Base-by-base conservation (phyloP, 2,113 vertebrate species). In the Spermophilus dauricus region DNA sequence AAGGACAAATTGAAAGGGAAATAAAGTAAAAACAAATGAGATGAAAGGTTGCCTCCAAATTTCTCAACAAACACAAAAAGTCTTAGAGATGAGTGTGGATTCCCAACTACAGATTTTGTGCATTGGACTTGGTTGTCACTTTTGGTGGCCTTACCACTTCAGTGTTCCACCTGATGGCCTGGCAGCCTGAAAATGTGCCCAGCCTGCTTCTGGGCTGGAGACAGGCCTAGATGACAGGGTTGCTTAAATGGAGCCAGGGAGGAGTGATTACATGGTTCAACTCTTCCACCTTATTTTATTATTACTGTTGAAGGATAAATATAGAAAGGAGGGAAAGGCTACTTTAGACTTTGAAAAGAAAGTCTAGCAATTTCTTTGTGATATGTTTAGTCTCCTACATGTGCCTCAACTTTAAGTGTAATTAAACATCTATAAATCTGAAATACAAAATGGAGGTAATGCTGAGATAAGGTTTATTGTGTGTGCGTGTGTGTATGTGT, bases 381-480 rank as follows among this genome's bases (percentile, higher is more conserved):
- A 84, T 88, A 56, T 92, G 61, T 95, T 97, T 97, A 96, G 95
- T 95, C 91, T 89, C 80, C 81, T 91, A 63, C 34, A 34, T 96
- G 97, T 97, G 73, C 94, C 92, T 78, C 77, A 94, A 76, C 58
- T 97, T 96, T 91, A 94, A 82, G 75, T 83, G 83, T 77, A 97
- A 94, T 97, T 97, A 97, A 94, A 96, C 96, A 97, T 97, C 91
- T 91, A 81, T 95, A 97, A 97, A 94, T 84, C 89, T 93, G 77
- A 97, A 92, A 82, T 97, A 97, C 94, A 85, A 97, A 97, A 97
- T 97, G n/a, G 30, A 91, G 30, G n/a, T 80, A 81, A 87, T 61
- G 5, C 51, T 90, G 48, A 95, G 42, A 93, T 75, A 95, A 91
- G 17, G 76, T 30, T 92, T 94, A 45, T 94, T 61, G 24, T 86